phyloP scores from a whole-genome alignment of 2,888 invertebrate genomes.

The Orthosia cruda region DNA sequence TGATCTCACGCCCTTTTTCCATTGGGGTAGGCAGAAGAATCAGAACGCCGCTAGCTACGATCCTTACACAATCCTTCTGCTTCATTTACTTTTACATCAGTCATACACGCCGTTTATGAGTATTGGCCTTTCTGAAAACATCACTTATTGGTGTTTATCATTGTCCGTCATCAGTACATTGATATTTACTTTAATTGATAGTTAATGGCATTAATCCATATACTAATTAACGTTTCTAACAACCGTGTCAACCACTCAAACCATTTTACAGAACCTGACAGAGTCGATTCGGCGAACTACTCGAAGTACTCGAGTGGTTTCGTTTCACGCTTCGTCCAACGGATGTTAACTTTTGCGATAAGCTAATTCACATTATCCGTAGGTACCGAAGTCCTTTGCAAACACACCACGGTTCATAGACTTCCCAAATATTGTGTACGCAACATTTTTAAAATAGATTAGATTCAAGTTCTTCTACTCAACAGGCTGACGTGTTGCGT shows the following conservation, averaged over 20 bases:
- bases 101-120: too few species aligned
- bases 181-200: slow-evolving; percentile 2
- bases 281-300: neutral
- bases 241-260: neutral
- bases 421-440: neutral
- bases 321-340: slow-evolving; percentile 5
- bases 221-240: slow-evolving; percentile 15
- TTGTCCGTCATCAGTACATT: neutral
- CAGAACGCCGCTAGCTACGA: too few species aligned
- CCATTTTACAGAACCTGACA: neutral
- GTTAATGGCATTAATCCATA: slow-evolving; percentile 7
- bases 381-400: slow-evolving; percentile 7
- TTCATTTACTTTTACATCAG: too few species aligned
- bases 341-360: slow-evolving; percentile 47
- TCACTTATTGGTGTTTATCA: too few species aligned
- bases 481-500: too few species aligned
- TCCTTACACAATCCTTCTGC: too few species aligned
- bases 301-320: slow-evolving; percentile 12
- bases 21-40: too few species aligned
- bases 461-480: neutral
- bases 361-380: slow-evolving; percentile 37
- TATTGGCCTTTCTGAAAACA: too few species aligned
- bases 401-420: neutral
- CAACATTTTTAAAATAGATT: neutral
- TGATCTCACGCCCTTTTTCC: too few species aligned